These are phyloP conservation scores for Catharus fuscescens DNA, from an alignment of 2,113 vertebrate species.

Conservation along the genomic window DNA sequence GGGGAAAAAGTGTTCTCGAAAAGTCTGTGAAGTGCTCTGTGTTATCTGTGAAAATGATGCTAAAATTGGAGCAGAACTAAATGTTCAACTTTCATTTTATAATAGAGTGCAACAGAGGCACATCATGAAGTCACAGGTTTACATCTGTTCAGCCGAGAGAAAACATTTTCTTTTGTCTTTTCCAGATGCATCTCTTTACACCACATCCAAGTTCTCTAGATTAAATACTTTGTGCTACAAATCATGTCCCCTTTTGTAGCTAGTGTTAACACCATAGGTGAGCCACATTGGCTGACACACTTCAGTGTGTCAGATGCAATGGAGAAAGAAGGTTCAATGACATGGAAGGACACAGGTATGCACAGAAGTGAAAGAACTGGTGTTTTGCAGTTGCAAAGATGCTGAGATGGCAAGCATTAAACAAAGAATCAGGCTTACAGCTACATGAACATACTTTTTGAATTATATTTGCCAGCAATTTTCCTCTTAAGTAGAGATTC, in stretches of 20 bases:
- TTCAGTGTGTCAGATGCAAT: background rate
- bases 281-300: background rate
- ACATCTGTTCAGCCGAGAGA: background rate
- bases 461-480: background rate
- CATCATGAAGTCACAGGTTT: background rate
- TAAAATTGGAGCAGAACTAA: constrained; percentile 21
- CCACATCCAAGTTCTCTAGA: background rate
- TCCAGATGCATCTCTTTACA: background rate
- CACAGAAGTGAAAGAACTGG: background rate
- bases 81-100: background rate
- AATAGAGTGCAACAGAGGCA: background rate
- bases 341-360: background rate
- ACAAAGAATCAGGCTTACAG: background rate
- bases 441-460: background rate
- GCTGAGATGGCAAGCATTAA: background rate
- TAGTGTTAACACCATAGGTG: background rate
- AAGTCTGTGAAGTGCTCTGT: background rate
- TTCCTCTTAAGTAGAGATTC: background rate
- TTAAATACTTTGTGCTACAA: background rate
- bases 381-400: background rate
- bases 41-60: background rate
- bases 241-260: background rate
- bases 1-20: background rate
- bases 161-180: background rate
- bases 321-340: background rate